Evolutionary conservation across 1,140 invertebrate genomes (phyloP), one percentile per base, ranked within the genome.

Genomic region (Rhyacophila brunnea): DNA sequence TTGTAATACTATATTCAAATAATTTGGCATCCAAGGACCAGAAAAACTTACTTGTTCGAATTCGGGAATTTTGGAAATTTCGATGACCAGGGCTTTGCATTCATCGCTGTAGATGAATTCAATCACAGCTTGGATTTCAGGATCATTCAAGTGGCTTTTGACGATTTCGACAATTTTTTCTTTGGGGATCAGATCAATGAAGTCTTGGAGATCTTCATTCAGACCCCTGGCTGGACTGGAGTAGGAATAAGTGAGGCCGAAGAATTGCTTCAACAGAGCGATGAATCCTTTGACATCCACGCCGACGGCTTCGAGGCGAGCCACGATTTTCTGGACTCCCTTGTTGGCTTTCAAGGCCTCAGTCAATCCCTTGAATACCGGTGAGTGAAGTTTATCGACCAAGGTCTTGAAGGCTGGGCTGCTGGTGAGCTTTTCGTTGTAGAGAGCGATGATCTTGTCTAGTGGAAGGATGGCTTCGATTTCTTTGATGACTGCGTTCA

Each of bases 1-100:
- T n/a, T n/a, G n/a, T n/a, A n/a, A n/a, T n/a, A n/a, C n/a, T n/a
- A n/a, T n/a, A n/a, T n/a, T n/a, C 52, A 13, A 54, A 54, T 5
- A 54, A n/a, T n/a, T n/a, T n/a, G n/a, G n/a, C n/a, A n/a, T n/a
- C n/a, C n/a, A n/a, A n/a, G n/a, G n/a, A n/a, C n/a, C n/a, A n/a
- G n/a, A n/a, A n/a, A n/a, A 5, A 40, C 11, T 40, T 15, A 40
- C 38, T 5, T n/a, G n/a, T 15, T 40, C 5, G 38, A 5, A 40
- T 40, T 40, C 38, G 38, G 38, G 38, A 40, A 40, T 40, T n/a
- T n/a, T 3, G 11, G 38, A 40, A 15, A 40, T 40, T 40, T 40
- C 38, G 11, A 13, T 15, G 38, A 15, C 38, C 38, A 40, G 11
- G 5, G 11, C 15, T 15, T 40, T 40, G 38, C 11, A 40, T 5